Evolutionary conservation across 1,140 invertebrate genomes (phyloP), one percentile per base, ranked within the genome.

Genomic region (Lordiphosa mommai): DNA sequence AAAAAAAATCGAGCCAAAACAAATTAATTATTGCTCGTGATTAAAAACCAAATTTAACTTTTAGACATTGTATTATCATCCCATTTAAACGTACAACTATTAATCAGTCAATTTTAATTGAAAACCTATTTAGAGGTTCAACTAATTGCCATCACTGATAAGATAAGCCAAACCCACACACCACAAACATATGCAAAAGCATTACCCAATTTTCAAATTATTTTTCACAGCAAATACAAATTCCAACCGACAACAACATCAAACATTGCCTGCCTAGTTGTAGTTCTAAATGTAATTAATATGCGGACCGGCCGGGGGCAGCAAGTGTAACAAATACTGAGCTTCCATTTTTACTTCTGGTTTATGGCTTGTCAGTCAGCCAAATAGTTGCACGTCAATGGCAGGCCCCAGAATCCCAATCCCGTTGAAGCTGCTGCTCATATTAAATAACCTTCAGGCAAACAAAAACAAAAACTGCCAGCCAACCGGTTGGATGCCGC

Each of bases 371-470:
- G 58, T 52, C 48, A 32, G 29, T 40, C 38, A 23, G 38, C 20
- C 17, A 40, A 27, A 27, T 29, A 8, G 20, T 51, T 44, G 47
- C 47, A 59, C 38, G 56, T 59, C 56, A 59, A 59, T 59, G 37
- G 20, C 56, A 58, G 34, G 13, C 13, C 40, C 40, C 40, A 43
- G 40, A 27, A 43, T 43, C 40, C 34, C 40, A 34, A 46, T 46
- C 53, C 34, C 47, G 16, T 47, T 34, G 46, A 41, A 3, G 32
- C 55, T 48, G 41, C 32, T 51, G 47, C 47, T 61, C 55, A 60
- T 76, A 80, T 80, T 67, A 72, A 84, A 52, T 80, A 80, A 76
- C 77, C 76, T 82, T 80, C 76, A 70, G 74, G 74, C 65, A 66
- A 64, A 72, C 65, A 52, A 41, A 65, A 48, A 57, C 14, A 43